These are phyloP conservation scores for Oedothorax gibbosus DNA, from an alignment of 1,140 invertebrate species.

Conservation along the genomic window DNA sequence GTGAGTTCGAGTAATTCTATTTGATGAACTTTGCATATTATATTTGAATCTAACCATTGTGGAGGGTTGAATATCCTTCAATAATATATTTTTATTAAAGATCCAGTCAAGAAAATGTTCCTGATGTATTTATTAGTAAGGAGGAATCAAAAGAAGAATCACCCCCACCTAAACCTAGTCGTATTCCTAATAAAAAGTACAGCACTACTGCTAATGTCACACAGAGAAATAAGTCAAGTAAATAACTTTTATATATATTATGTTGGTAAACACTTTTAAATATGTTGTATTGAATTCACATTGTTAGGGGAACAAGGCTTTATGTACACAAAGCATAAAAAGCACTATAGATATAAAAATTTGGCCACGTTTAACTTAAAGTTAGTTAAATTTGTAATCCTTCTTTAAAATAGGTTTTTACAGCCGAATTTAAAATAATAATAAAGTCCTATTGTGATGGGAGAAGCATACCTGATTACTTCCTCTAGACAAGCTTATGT, in stretches of 20 bases:
- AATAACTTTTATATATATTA: not conserved
- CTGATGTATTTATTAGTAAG: conserved; percentile 44
- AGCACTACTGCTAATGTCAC: conserved; percentile 5
- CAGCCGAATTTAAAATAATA: too few species aligned
- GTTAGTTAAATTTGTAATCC: too few species aligned
- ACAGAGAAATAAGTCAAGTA: conserved; percentile 30
- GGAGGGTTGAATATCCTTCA: not conserved
- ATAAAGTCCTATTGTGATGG: too few species aligned
- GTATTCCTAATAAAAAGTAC: conserved; percentile 71
- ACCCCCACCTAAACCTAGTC: conserved; percentile 80
- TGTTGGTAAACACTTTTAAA: too few species aligned
- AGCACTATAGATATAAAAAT: too few species aligned
- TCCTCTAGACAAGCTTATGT: too few species aligned
- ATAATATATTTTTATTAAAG: conserved; percentile 9
- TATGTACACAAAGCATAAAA: too few species aligned
- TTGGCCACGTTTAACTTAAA: too few species aligned
- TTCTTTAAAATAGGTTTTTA: too few species aligned
- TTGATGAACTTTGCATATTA: not conserved
- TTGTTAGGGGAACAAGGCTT: too few species aligned
- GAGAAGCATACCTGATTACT: too few species aligned
- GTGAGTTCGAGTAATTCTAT: not conserved
- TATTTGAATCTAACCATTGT: not conserved
- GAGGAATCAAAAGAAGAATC: conserved; percentile 57
- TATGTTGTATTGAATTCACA: too few species aligned
- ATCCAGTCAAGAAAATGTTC: conserved; percentile 53